Evolutionary conservation across 2,113 vertebrate species (phyloP).

Genomic region (Pteronura brasiliensis): DNA sequence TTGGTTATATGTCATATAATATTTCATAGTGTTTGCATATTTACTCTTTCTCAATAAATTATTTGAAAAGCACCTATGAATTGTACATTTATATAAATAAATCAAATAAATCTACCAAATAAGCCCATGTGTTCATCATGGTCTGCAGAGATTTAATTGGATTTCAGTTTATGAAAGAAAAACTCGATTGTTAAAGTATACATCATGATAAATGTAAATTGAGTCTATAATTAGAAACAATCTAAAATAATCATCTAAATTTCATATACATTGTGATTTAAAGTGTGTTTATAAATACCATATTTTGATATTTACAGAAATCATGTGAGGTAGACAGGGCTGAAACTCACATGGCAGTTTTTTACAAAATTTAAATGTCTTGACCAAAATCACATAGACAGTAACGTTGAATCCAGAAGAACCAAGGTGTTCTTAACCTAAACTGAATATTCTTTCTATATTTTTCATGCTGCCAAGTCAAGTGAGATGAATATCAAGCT

Average conservation of each 20-base stretch:
- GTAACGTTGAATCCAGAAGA: background rate
- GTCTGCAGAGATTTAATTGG: background rate
- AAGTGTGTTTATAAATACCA: background rate
- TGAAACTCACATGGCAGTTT: background rate
- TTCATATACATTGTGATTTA: background rate
- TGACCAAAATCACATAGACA: background rate
- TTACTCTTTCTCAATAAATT: background rate
- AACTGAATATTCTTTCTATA: background rate
- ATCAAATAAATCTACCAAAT: background rate
- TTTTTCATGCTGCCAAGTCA: background rate
- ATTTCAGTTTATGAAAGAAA: constrained; percentile 19
- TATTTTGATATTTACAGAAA: background rate
- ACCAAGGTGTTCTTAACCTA: background rate
- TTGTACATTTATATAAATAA: background rate
- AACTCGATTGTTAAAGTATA: background rate
- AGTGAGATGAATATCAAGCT: background rate
- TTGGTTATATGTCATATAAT: background rate
- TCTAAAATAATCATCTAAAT: background rate
- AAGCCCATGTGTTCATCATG: background rate
- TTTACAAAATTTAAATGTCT: background rate
- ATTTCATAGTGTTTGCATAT: background rate
- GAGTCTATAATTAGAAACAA: background rate
- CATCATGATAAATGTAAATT: background rate
- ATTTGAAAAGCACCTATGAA: background rate
- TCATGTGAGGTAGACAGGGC: background rate